Percentiles rank a stretch among this genome's conserved stretches.
Evolutionary conservation across 1,140 invertebrate genomes (phyloP).

Genomic region (Drosophila santomea): DNA sequence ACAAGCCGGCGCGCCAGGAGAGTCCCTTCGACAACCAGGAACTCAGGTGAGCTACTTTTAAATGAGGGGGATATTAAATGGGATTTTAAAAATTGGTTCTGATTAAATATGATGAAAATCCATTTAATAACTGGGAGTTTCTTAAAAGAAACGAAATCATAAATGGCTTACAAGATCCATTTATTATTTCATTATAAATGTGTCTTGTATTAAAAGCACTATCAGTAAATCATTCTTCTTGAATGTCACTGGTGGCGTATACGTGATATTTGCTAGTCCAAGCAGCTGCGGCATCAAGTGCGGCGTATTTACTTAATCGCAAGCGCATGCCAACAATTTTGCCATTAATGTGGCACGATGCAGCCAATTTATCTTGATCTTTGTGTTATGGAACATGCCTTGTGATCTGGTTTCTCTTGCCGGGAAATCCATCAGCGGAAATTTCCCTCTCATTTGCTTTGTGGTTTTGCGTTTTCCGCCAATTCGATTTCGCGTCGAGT

Average conservation of each 20-base stretch:
- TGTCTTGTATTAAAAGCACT: background rate
- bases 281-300: constrained; percentile 19
- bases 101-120: too few relatives aligned
- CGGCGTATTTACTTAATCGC: constrained; percentile 53
- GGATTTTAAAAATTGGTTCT: too few relatives aligned
- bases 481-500: constrained; percentile 14
- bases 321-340: constrained; percentile 39
- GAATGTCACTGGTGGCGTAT: constrained; percentile 11
- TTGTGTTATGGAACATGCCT: constrained; percentile 51
- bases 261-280: constrained; percentile 15
- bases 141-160: too few relatives aligned
- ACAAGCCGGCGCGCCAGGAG: constrained; percentile 29
- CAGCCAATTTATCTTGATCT: constrained; percentile 67
- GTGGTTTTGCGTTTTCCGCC: constrained; percentile 3
- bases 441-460: constrained; percentile 13
- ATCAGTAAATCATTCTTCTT: background rate
- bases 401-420: constrained; percentile 23
- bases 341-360: constrained; percentile 43
- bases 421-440: constrained; percentile 20
- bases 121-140: too few relatives aligned
- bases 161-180: background rate
- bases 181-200: background rate
- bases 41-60: constrained; percentile 55
- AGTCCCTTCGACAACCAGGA: constrained; percentile 45
- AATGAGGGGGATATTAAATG: background rate